These are phyloP conservation scores for Julus scanicus DNA, from an alignment of 2,888 invertebrate species.

Conservation along the genomic window DNA sequence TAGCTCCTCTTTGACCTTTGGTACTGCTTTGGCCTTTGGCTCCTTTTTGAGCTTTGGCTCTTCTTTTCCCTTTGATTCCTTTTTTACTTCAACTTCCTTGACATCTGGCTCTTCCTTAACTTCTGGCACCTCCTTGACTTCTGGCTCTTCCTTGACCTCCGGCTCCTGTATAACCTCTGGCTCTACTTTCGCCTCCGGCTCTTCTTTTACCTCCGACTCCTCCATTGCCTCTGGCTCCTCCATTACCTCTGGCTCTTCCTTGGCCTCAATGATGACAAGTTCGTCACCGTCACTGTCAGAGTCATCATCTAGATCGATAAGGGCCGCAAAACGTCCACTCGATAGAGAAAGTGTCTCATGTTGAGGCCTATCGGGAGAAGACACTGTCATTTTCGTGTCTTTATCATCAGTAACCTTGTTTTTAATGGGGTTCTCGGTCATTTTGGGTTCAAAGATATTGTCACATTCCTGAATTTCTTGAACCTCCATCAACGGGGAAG, in stretches of 20 bases:
- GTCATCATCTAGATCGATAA: conserved; percentile 30
- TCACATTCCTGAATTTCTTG: neutral
- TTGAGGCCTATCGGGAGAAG: conserved; percentile 11
- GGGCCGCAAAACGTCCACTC: neutral
- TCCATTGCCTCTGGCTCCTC: neutral
- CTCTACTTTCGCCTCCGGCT: neutral
- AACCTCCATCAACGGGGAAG: neutral
- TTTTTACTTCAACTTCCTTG: neutral
- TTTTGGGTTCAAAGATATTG: neutral
- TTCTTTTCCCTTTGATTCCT: neutral
- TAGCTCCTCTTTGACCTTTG: neutral
- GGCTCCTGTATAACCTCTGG: neutral
- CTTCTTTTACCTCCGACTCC: neutral
- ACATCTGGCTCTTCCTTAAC: neutral
- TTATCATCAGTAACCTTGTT: neutral
- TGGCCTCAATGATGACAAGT: conserved; percentile 29
- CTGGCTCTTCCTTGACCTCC: neutral
- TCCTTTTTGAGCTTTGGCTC: neutral
- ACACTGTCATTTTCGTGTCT: neutral
- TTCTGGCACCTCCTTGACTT: neutral
- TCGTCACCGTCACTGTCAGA: conserved; percentile 28
- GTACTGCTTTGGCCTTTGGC: neutral
- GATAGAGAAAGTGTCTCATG: neutral
- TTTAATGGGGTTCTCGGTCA: neutral
- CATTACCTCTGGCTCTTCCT: neutral